Conservation (phyloP, 64 coral and sea anemone genomes). For the Pocillopora verrucosa region DNA sequence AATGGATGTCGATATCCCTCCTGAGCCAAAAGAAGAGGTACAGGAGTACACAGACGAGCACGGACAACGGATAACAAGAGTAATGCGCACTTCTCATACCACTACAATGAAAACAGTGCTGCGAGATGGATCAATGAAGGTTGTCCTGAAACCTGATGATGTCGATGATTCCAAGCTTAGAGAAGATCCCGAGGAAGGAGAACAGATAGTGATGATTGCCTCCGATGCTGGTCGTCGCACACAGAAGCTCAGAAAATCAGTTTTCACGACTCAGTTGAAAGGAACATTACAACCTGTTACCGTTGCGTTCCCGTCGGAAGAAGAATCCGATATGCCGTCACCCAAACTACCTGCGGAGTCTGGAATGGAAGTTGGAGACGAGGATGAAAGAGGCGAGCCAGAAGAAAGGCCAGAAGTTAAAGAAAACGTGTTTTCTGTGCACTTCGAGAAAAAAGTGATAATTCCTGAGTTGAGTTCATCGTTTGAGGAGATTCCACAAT, state of each 20-base stretch:
- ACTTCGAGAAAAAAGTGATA: not conserved
- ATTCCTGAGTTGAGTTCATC: not conserved
- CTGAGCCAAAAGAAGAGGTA: constrained; percentile 64
- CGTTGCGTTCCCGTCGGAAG: not conserved
- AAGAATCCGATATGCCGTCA: not conserved
- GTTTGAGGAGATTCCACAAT: not conserved
- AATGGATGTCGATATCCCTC: constrained; percentile 52
- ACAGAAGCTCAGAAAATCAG: constrained; percentile 17
- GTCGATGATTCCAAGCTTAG: not conserved
- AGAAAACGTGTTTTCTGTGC: not conserved
- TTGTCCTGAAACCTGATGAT: not conserved
- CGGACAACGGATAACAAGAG: constrained; percentile 74
- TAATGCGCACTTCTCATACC: constrained; percentile 52
- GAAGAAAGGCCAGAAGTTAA: not conserved
- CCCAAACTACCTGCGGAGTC: not conserved
- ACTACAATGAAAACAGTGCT: constrained; percentile 4
- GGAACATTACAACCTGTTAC: not conserved
- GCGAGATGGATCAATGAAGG: constrained; percentile 28
- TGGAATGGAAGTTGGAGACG: not conserved
- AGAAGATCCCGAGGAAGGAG: constrained; percentile 8
- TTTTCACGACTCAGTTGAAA: constrained; percentile 16
- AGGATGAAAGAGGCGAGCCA: not conserved
- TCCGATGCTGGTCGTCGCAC: not conserved
- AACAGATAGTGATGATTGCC: constrained; percentile 8
- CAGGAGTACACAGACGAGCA: constrained; percentile 86